These are phyloP conservation scores for Plebejus anna DNA, from an alignment of 2,888 invertebrate species.

Conservation along the genomic window DNA sequence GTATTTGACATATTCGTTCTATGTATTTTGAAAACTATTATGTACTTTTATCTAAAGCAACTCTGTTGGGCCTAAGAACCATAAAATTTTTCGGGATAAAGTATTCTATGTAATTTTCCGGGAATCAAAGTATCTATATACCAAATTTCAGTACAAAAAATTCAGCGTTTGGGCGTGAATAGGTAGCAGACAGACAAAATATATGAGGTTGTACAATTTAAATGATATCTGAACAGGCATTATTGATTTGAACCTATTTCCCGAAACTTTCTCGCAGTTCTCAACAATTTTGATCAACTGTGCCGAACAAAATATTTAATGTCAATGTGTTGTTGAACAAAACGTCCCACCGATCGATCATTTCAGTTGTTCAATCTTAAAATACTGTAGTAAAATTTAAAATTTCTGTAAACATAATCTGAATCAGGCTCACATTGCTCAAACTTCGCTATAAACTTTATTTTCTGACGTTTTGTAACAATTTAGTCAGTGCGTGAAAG, in stretches of 20 bases:
- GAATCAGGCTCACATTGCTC: background rate
- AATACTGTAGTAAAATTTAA: background rate
- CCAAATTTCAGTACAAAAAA: too few relatives aligned
- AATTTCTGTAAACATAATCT: background rate
- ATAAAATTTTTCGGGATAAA: too few relatives aligned
- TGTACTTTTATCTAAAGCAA: too few relatives aligned
- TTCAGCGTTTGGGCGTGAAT: too few relatives aligned
- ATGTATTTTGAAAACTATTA: background rate
- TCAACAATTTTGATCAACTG: background rate
- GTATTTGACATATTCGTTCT: background rate
- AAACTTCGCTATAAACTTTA: conserved; percentile 13
- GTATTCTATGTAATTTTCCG: too few relatives aligned
- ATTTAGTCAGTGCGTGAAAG: background rate
- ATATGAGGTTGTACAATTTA: too few relatives aligned
- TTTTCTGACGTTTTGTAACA: conserved; percentile 7
- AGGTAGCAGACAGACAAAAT: too few relatives aligned
- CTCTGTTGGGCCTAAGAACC: too few relatives aligned
- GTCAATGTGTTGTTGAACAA: background rate
- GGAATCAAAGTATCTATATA: too few relatives aligned
- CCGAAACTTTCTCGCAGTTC: background rate
- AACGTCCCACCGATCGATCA: background rate
- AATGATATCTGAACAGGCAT: background rate
- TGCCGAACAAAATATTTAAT: background rate
- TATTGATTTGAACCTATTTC: background rate
- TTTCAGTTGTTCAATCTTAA: background rate